These are phyloP conservation scores for Asarcornis scutulata DNA, from an alignment of 2,113 vertebrate species.

Conservation along the genomic window DNA sequence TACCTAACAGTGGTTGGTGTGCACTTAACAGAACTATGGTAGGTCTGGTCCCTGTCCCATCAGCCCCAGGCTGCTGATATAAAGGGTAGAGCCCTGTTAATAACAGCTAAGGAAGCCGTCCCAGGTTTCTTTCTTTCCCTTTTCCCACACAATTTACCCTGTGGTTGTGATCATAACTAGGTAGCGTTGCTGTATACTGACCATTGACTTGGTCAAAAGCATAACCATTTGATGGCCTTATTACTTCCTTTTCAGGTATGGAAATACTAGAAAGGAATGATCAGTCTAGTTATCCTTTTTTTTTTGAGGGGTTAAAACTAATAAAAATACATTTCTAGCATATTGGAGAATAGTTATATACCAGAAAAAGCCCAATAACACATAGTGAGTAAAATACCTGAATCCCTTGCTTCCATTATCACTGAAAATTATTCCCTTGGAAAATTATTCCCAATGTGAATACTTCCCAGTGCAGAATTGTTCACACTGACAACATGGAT, in stretches of 20 bases:
- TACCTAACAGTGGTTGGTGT: not conserved
- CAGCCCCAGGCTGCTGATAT: not conserved
- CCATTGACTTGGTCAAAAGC: not conserved
- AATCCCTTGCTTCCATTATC: not conserved
- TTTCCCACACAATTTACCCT: not conserved
- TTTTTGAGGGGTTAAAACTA: not conserved
- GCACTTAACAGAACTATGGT: not conserved
- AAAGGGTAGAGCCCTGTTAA: not conserved
- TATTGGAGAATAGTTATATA: not conserved
- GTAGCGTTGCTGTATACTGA: not conserved
- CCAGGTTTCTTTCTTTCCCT: not conserved
- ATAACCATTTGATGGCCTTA: not conserved
- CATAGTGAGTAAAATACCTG: not conserved
- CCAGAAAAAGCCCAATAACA: not conserved
- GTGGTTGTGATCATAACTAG: not conserved
- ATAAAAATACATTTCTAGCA: not conserved
- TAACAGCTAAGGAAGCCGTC: not conserved
- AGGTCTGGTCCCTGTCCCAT: not conserved
- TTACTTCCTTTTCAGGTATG: not conserved
- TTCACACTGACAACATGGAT: not conserved
- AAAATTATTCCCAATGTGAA: not conserved
- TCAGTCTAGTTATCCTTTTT: not conserved
- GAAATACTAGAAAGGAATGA: not conserved
- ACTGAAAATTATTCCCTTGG: slow-evolving; percentile 41
- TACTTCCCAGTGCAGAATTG: not conserved